Conservation (phyloP, 2,888 invertebrate species). For the Beris morrisii region DNA sequence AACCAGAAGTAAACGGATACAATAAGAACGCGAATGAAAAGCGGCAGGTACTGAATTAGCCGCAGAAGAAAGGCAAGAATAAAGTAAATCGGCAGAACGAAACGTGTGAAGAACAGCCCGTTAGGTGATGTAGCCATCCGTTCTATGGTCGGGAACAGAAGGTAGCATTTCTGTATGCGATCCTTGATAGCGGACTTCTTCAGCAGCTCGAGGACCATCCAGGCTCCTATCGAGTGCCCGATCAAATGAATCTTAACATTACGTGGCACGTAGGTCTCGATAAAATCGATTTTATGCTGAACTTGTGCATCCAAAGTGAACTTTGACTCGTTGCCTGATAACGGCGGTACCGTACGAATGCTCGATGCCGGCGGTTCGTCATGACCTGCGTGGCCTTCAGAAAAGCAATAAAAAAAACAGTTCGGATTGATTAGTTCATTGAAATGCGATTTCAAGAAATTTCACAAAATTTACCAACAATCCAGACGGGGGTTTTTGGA, state of each 20-base stretch:
- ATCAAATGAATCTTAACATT: constrained; percentile 77
- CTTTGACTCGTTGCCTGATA: constrained; percentile 62
- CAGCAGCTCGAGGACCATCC: constrained; percentile 75
- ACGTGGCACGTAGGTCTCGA: constrained; percentile 71
- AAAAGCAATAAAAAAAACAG: constrained; percentile 30
- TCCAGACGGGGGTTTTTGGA: constrained; percentile 71
- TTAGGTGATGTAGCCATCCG: constrained; percentile 74
- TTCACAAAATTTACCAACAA: constrained; percentile 61
- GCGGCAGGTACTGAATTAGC: constrained; percentile 62
- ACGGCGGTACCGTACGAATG: constrained; percentile 57
- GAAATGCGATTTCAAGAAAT: background rate
- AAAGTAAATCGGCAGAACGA: constrained; percentile 60
- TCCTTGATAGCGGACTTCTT: constrained; percentile 61
- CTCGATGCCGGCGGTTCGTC: constrained; percentile 65
- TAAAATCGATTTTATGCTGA: constrained; percentile 60
- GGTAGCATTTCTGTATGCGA: constrained; percentile 65
- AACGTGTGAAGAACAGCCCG: constrained; percentile 69
- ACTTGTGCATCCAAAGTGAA: constrained; percentile 78
- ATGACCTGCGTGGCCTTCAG: constrained; percentile 75
- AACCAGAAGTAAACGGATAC: constrained; percentile 62
- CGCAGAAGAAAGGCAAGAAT: constrained; percentile 56
- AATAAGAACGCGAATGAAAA: constrained; percentile 57
- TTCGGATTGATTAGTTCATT: constrained; percentile 1
- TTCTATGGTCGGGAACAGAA: constrained; percentile 88
- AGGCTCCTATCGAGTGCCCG: constrained; percentile 90